phyloP scores from a whole-genome alignment of 2,113 vertebrate genomes.

The Podarcis muralis region DNA sequence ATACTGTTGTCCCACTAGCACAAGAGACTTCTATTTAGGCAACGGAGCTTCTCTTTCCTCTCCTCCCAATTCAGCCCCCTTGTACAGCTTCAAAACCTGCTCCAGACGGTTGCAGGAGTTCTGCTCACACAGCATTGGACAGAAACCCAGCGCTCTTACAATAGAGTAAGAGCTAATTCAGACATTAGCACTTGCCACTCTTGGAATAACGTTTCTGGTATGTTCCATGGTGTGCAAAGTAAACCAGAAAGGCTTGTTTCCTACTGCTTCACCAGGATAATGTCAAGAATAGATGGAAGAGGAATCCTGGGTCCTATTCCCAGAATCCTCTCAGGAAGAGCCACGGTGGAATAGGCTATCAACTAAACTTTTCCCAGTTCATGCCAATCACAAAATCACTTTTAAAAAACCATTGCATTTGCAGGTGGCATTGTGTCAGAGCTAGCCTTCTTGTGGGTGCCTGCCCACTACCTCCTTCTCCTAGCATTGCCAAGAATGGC shows the following conservation, averaged over 20 bases:
- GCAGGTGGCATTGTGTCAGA: neutral
- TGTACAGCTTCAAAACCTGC: too few relatives aligned
- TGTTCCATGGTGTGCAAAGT: neutral
- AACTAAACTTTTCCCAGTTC: neutral
- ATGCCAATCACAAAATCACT: neutral
- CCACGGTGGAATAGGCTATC: neutral
- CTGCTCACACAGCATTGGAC: too few relatives aligned
- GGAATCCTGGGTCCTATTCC: neutral
- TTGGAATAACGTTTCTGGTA: neutral
- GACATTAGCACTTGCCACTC: neutral
- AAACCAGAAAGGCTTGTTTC: neutral
- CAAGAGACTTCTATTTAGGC: too few relatives aligned
- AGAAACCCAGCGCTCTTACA: neutral
- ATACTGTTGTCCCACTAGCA: too few relatives aligned
- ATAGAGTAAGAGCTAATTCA: neutral
- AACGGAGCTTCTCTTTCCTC: too few relatives aligned
- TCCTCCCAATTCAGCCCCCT: too few relatives aligned
- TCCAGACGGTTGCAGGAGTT: too few relatives aligned
- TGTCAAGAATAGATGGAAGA: neutral
- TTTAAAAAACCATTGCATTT: neutral
- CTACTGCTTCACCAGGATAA: neutral
- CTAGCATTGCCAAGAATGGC: neutral
- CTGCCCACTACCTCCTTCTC: neutral
- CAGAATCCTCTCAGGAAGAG: neutral
- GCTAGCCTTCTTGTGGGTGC: neutral